Conservation (phyloP, 2,797 vertebrate species). For the Lateolabrax maculatus region DNA sequence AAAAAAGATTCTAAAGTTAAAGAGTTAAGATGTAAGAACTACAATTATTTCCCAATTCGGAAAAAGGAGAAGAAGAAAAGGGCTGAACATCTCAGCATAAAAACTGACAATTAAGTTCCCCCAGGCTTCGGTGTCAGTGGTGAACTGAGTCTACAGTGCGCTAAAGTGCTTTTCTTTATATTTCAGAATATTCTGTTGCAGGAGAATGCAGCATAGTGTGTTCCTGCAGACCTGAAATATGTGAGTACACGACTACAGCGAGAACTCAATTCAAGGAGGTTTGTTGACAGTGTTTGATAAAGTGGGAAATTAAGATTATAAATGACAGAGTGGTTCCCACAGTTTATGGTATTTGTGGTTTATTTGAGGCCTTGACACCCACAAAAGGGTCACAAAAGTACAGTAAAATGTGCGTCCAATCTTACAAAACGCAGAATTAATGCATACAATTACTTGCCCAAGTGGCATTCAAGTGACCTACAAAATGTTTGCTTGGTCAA, state of each 20-base stretch:
- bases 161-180: conserved; percentile 33
- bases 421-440: not conserved
- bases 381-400: not conserved
- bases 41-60: conserved; percentile 40
- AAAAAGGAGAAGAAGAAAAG: conserved; percentile 11
- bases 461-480: not conserved
- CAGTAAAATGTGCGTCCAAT: not conserved
- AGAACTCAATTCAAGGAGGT: not conserved
- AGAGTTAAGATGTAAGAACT: conserved; percentile 19
- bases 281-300: not conserved
- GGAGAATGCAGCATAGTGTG: not conserved
- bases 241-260: not conserved
- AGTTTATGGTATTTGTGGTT: not conserved
- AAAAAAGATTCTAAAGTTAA: not conserved
- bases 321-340: not conserved
- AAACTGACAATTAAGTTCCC: conserved; percentile 32
- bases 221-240: conserved; percentile 15
- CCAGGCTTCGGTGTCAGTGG: conserved; percentile 27
- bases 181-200: not conserved
- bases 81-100: not conserved
- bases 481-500: not conserved
- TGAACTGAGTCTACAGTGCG: conserved; percentile 25
- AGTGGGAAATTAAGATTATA: not conserved
- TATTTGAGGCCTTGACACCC: not conserved
- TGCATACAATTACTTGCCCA: not conserved